Evolutionary conservation across 2,113 vertebrate genomes (phyloP).

Genomic region (Sciurus niger): DNA sequence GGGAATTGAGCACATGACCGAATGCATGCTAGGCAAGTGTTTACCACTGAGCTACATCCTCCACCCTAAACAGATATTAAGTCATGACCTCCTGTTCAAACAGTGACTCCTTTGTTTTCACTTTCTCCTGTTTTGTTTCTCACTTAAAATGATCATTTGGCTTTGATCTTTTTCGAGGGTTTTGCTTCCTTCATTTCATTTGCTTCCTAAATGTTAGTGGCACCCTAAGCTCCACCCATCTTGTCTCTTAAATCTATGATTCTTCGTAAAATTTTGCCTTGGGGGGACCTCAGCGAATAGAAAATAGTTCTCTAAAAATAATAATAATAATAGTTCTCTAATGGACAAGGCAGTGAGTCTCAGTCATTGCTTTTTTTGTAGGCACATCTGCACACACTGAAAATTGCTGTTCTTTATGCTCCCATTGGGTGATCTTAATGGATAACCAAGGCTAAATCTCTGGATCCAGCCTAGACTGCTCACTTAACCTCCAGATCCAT

Average conservation of each 20-base stretch:
- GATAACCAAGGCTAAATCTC: background rate
- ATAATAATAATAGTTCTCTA: background rate
- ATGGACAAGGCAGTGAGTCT: background rate
- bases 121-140: background rate
- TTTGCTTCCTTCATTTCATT: background rate
- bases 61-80: background rate
- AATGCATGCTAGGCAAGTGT: too few species aligned
- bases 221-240: background rate
- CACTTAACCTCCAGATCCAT: background rate
- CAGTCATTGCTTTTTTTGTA: background rate
- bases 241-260: conserved; percentile 15
- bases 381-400: background rate
- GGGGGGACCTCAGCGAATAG: background rate
- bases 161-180: background rate
- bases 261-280: conserved; percentile 32
- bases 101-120: background rate
- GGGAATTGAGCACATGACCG: too few species aligned
- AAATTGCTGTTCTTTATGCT: conserved; percentile 40
- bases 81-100: conserved; percentile 27
- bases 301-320: background rate
- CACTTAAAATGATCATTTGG: background rate
- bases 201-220: background rate
- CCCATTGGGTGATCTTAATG: background rate
- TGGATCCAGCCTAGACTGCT: background rate
- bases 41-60: too few species aligned